phyloP scores from a whole-genome alignment of 2,797 vertebrate species.

The Mormyrus hasselquistii region DNA sequence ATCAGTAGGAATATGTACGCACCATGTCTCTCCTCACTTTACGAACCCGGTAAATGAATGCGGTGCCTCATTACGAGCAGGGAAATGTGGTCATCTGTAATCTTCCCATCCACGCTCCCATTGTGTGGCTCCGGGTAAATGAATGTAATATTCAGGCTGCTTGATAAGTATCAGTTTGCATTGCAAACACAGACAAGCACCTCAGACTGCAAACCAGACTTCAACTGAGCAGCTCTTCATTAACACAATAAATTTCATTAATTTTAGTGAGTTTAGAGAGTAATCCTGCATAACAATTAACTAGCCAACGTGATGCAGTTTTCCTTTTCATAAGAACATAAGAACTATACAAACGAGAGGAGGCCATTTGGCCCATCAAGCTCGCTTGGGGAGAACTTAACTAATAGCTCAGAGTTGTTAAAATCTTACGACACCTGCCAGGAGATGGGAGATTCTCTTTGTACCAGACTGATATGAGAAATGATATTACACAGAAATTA shows the following conservation, averaged over 20 bases:
- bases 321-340: background rate
- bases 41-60: background rate
- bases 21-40: background rate
- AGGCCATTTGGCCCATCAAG: too few species aligned
- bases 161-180: slow-evolving; percentile 20
- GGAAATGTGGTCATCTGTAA: background rate
- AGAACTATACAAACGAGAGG: too few species aligned
- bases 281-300: background rate
- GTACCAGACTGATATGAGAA: background rate
- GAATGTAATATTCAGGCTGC: background rate
- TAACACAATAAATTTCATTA: slow-evolving; percentile 10
- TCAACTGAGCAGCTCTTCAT: slow-evolving; percentile 11
- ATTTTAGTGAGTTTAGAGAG: slow-evolving; percentile 11
- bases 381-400: too few species aligned
- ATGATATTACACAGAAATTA: background rate
- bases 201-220: slow-evolving; percentile 8
- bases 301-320: background rate
- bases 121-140: background rate
- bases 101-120: background rate
- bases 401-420: too few species aligned
- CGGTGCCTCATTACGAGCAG: background rate
- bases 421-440: too few species aligned
- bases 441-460: background rate
- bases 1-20: background rate
- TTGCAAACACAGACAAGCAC: slow-evolving; percentile 10